Evolutionary conservation across 2,797 vertebrate genomes (phyloP), one percentile per base, ranked within the genome.

Genomic region (Sciurus carolinensis): DNA sequence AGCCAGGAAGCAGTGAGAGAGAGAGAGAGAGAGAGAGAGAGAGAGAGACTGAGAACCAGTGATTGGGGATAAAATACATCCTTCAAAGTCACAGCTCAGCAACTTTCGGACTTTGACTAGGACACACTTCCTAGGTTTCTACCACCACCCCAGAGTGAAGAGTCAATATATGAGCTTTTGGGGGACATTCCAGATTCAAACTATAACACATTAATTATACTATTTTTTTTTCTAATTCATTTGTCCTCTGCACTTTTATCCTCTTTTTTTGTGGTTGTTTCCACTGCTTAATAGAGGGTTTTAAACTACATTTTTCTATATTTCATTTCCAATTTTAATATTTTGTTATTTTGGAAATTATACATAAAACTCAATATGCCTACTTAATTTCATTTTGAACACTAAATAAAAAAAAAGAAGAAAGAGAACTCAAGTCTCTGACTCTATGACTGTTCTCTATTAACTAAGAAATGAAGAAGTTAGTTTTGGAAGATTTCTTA

Each of bases 281-380:
- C 13, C 50, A 5, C 28, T 87, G 13, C 39, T 62, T 54, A 59
- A 44, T 14, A 3, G 2, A 76, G 10, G 5, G 0, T 17, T 91
- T 90, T 91, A n/a, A 57, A 86, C 62, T 50, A 7, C 5, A 79
- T 44, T 67, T 87, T 57, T 69, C 11, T 17, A 76, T 76, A 12
- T 97, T 5, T 87, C 11, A 91, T 83, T 86, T 95, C 10, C 83
- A 91, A 89, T 57, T 71, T 69, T 64, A 39, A 22, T 30, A 54
- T 89, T 89, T 76, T 79, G 5, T 93, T 89, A 18, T 54, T 85
- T 94, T 24, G 39, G 4, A 90, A 81, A 57, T 33, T 77, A 64
- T 20, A 1, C 6, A 47, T 50, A 64, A 72, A 76, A 44, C 3
- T 59, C 44, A 72, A 47, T 75, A 52, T 71, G 0, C 10, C 17